Base-by-base conservation (phyloP, 1,140 invertebrate species). In the Heliothis subflexa region DNA sequence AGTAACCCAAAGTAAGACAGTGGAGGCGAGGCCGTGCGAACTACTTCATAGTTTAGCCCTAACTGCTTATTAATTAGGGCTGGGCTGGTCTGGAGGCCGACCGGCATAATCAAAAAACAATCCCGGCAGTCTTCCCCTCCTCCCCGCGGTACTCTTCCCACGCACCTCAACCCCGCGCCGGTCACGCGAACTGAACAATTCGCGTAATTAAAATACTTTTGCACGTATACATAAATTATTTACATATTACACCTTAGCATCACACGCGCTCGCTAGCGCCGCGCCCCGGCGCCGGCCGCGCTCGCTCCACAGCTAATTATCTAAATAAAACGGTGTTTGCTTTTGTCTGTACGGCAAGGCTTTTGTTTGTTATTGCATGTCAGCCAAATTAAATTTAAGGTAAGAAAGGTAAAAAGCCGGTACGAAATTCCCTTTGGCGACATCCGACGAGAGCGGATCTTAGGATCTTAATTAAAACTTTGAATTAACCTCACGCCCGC, bases 51-150 rank as follows among this genome's bases (percentile, higher is more conserved):
- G 73, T 75, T 21, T 70, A 68, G 50, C 59, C 75, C 75, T 45
- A 68, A 77, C 64, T 68, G 62, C 57, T 77, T 77, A 77, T 68
- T 77, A 77, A 77, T 77, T 77, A 77, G 62, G 61, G 75, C 47
- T 21, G 28, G 75, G 75, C 59, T 33, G 52, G 62, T 68, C 75
- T 68, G 75, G 40, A 77, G 75, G 62, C 40, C 62, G 57, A 40
- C 57, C 52, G 50, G 50, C 47, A 21, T 77, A 47, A 77, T 68
- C 49, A 77, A 54, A 77, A 62, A 52, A 75, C 47, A 75, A 75
- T 61, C 72, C 57, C 57, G 57, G 57, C 47, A 13, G 50, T 59
- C 18, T 14, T 9, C 54, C 45, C 25, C 54, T 16, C 47, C 47
- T 1, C 2, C 11, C 68, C 68, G 1, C 49, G 9, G 45, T 11